Conservation (phyloP, 1,140 invertebrate species). For the Palaemon carinicauda region DNA sequence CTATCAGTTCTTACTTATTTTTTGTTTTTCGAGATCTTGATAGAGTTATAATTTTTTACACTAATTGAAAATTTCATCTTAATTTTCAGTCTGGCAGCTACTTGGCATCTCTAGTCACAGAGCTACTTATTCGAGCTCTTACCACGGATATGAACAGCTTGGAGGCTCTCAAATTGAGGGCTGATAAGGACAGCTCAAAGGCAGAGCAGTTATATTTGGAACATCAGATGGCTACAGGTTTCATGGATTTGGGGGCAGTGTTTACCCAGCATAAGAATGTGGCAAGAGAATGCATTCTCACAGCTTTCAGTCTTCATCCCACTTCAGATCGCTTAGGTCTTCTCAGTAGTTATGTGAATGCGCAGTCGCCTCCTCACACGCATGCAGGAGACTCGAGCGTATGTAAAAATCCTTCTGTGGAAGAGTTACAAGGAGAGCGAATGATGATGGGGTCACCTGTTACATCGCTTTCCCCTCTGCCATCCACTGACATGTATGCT, state of each 20-base stretch:
- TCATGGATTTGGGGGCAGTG: constrained; percentile 70
- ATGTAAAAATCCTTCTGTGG: not conserved
- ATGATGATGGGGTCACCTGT: not conserved
- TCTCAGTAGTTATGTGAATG: constrained; percentile 60
- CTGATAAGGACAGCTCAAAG: constrained; percentile 66
- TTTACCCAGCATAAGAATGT: constrained; percentile 69
- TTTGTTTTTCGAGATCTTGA: not conserved
- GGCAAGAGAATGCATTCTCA: constrained; percentile 72
- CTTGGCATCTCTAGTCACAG: constrained; percentile 74
- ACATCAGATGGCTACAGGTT: constrained; percentile 69
- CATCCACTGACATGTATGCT: too few relatives aligned
- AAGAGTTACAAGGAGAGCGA: not conserved
- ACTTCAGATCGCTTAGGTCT: constrained; percentile 63
- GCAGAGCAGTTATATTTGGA: constrained; percentile 64
- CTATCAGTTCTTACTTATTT: too few relatives aligned
- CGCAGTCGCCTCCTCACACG: not conserved
- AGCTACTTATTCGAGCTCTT: constrained; percentile 77
- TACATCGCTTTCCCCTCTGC: not conserved
- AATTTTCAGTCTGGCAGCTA: constrained; percentile 70
- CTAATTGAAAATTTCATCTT: constrained; percentile 32
- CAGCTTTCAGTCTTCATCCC: constrained; percentile 73
- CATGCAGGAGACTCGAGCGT: not conserved
- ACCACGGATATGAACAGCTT: constrained; percentile 80
- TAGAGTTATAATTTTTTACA: not conserved
- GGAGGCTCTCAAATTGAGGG: constrained; percentile 73